Evolutionary conservation across 2,113 vertebrate genomes (phyloP).

Genomic region (Tachycineta bicolor): DNA sequence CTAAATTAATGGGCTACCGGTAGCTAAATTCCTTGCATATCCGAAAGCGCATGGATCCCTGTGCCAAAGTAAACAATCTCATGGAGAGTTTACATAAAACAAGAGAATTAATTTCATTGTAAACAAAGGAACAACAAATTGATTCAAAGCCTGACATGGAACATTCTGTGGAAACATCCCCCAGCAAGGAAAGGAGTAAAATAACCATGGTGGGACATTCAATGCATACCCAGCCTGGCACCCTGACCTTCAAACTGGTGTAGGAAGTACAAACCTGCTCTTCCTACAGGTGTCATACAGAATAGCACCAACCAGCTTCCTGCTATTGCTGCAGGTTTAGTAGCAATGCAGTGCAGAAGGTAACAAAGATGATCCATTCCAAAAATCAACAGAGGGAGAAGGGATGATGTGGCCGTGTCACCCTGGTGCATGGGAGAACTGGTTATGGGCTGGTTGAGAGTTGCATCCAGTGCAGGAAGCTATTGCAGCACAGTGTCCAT

Average conservation of each 20-base stretch:
- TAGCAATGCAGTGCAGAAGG: background rate
- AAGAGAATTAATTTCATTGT: background rate
- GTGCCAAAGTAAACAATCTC: slow-evolving; percentile 31
- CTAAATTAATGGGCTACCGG: background rate
- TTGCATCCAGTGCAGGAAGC: background rate
- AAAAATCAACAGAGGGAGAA: background rate
- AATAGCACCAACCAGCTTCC: background rate
- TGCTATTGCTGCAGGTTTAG: background rate
- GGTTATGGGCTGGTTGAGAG: background rate
- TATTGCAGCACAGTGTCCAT: background rate
- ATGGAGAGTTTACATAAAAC: background rate
- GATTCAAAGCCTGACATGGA: background rate
- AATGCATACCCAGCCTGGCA: background rate
- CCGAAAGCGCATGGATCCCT: background rate
- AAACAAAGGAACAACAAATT: slow-evolving; percentile 3
- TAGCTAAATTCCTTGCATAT: background rate
- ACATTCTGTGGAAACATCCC: background rate
- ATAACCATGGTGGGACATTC: background rate
- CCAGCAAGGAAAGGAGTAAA: background rate
- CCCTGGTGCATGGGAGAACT: background rate
- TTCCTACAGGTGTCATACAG: background rate
- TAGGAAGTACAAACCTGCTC: background rate
- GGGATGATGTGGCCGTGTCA: no score
- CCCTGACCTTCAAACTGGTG: background rate
- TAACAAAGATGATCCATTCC: background rate